Base-by-base conservation (phyloP, 2,888 invertebrate species). In the Agrochola macilenta region DNA sequence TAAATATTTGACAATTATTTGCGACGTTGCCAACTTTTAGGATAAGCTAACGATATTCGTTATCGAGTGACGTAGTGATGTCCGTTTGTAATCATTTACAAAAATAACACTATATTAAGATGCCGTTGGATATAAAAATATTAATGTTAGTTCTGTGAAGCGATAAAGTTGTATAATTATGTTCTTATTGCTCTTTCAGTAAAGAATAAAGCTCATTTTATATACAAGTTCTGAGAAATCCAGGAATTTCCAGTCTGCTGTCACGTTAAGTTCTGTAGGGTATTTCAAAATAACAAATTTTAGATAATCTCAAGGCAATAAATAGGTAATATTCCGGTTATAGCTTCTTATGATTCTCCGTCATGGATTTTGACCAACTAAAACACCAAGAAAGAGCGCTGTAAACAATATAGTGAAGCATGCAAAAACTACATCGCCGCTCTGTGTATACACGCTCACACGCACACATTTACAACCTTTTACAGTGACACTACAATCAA, bases 41-140 rank as follows among this genome's bases (percentile, higher is more conserved):
- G n/a, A n/a, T n/a, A n/a, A n/a, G n/a, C n/a, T n/a, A 70, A 39
- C 17, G 26, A 58, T 58, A 54, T 63, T 70, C 54, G 75, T 30
- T 11, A 35, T 35, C n/a, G 76, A 74, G 74, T 74, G 74, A 76
- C 57, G 20, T 76, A 74, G 43, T 43, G 35, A 43, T 43, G 26
- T n/a, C 2, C 23, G 20, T 46, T 14, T 66, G 30, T 57, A 30
- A 3, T 1, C 26, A 0, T 23, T 69, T 64, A 63, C 9, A 64
- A 30, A 23, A 23, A 66, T 66, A 63, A 23, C 11, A 35, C 61
- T 30, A 60, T 60, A 35, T 35, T 30, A 61, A 12, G 3, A 35
- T 23, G 23, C 23, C 35, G 7, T 63, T 23, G 35, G 3, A 14
- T 63, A 35, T 35, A 23, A 63, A 63, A 63, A 23, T 35, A 35